Evolutionary conservation across 2,797 vertebrate genomes (phyloP).

Genomic region (Chaetodon trifasciatus): DNA sequence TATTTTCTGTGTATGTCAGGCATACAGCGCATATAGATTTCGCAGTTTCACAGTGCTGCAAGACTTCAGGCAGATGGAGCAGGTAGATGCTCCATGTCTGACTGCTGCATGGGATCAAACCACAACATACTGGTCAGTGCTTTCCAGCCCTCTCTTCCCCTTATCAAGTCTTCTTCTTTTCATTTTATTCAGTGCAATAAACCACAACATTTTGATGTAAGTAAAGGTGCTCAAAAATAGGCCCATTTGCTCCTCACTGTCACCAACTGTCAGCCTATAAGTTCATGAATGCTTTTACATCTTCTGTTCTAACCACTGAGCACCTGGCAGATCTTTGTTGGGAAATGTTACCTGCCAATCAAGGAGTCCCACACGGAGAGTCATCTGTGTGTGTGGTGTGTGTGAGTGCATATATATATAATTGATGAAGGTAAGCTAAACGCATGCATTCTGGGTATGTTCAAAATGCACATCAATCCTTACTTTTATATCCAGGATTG

Average conservation of each 20-base stretch:
- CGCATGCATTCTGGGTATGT: no score
- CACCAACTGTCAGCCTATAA: not conserved
- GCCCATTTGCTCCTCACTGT: not conserved
- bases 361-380: not conserved
- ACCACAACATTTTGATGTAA: not conserved
- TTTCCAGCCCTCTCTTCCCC: not conserved
- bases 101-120: conserved; percentile 2
- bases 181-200: not conserved
- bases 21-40: conserved; percentile 7
- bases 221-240: not conserved
- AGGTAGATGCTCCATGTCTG: conserved; percentile 20
- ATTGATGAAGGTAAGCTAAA: no score
- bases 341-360: not conserved
- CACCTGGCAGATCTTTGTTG: not conserved
- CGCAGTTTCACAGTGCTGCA: not conserved
- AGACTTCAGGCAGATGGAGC: conserved; percentile 12
- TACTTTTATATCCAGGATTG: no score
- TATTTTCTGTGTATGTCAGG: conserved; percentile 24
- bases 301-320: not conserved
- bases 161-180: not conserved
- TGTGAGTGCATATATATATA: no score
- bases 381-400: no score
- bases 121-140: not conserved
- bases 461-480: no score
- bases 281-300: not conserved